Evolutionary conservation across 2,888 invertebrate species (phyloP).

Genomic region (Willowsia nigromaculata): DNA sequence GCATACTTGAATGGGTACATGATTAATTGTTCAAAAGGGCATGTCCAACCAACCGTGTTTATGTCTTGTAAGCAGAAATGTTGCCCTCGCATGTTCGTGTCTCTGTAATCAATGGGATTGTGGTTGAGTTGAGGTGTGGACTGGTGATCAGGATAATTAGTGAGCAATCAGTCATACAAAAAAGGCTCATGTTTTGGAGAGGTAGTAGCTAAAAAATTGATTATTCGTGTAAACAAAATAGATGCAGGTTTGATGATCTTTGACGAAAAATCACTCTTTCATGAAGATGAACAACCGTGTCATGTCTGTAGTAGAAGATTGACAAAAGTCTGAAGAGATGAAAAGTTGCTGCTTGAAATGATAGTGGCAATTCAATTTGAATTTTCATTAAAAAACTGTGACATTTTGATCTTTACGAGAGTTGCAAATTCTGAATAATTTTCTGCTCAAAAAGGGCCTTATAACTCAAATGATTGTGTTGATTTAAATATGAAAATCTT

Average conservation of each 20-base stretch:
- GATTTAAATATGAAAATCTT: no score
- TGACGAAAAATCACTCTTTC: neutral
- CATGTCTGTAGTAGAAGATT: no score
- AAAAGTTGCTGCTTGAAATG: no score
- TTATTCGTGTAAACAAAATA: neutral
- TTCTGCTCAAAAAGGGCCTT: no score
- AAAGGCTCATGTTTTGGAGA: neutral
- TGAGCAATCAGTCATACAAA: conserved; percentile 29
- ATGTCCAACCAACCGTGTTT: neutral
- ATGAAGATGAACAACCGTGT: no score
- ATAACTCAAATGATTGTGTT: no score
- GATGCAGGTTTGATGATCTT: neutral
- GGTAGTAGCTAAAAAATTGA: neutral
- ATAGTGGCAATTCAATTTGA: neutral
- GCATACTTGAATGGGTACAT: neutral
- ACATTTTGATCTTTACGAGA: no score
- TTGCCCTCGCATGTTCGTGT: neutral
- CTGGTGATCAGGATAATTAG: conserved; percentile 45
- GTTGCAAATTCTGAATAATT: no score
- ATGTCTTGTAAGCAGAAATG: no score
- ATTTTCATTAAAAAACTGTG: neutral
- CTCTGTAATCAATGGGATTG: conserved; percentile 9
- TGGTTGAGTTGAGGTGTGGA: neutral
- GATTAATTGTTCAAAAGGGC: neutral
- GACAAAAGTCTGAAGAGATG: no score